phyloP scores from a whole-genome alignment of 2,888 invertebrate species.

The Limnephilus rhombicus region DNA sequence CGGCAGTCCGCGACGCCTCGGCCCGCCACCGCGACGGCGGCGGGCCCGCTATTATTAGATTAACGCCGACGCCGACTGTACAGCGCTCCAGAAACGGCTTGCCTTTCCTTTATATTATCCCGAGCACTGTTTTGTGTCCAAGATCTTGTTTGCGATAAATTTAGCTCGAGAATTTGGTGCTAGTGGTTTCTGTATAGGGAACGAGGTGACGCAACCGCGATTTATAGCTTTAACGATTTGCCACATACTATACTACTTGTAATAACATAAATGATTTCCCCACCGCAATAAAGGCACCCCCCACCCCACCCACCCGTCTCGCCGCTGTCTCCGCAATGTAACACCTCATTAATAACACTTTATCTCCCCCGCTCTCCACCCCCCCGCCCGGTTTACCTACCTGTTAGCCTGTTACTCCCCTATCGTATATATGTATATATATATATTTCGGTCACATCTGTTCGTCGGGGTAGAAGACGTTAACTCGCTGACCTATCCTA shows the following conservation, averaged over 20 bases:
- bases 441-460: slow-evolving; percentile 73
- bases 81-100: background rate
- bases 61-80: slow-evolving; percentile 4
- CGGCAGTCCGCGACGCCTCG: background rate
- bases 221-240: background rate
- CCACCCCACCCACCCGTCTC: background rate
- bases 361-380: slow-evolving; percentile 33
- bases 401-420: slow-evolving; percentile 39
- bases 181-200: background rate
- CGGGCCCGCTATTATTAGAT: slow-evolving; percentile 5
- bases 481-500: slow-evolving; percentile 68
- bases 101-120: background rate
- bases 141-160: background rate
- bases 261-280: background rate
- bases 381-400: background rate
- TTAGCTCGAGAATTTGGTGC: background rate
- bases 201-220: background rate
- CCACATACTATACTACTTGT: background rate
- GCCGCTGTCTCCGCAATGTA: background rate
- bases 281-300: background rate
- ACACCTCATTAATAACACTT: slow-evolving; percentile 58
- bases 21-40: background rate
- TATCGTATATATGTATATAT: slow-evolving; percentile 57
- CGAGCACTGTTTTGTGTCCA: background rate
- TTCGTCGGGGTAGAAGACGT: slow-evolving; percentile 70